Conservation (phyloP, 2,797 vertebrate species). For the Gymnodraco acuticeps region DNA sequence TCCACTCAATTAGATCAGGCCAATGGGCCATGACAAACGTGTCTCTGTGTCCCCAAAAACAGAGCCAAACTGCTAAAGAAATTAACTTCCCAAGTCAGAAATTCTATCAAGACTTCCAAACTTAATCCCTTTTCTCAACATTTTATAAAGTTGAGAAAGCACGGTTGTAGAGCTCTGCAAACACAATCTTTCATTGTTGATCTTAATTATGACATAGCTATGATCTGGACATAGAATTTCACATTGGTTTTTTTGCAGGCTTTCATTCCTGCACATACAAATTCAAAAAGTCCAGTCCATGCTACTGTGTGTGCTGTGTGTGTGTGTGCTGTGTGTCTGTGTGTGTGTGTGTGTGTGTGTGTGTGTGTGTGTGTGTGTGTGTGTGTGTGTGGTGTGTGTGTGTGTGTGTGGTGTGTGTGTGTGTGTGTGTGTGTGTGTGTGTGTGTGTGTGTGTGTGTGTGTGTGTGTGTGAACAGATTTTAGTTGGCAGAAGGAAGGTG, state of each 20-base stretch:
- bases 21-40: constrained; percentile 78
- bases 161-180: not conserved
- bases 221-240: too few relatives aligned
- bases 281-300: constrained; percentile 24
- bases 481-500: constrained; percentile 36
- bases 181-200: not conserved
- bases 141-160: not conserved
- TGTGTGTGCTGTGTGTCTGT: constrained; percentile 8
- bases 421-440: constrained; percentile 5
- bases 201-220: not conserved
- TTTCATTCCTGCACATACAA: too few relatives aligned
- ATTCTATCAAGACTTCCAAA: constrained; percentile 36
- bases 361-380: too few relatives aligned
- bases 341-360: constrained; percentile 14
- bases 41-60: constrained; percentile 73
- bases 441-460: not conserved
- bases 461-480: constrained; percentile 27
- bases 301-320: constrained; percentile 19
- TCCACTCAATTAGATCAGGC: constrained; percentile 80
- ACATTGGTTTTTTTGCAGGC: too few relatives aligned
- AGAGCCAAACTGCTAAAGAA: constrained; percentile 56
- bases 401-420: not conserved
- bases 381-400: constrained; percentile 11
- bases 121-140: not conserved
- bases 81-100: constrained; percentile 56